Conservation (phyloP, 2,797 vertebrate species). For the Squalus acanthias region DNA sequence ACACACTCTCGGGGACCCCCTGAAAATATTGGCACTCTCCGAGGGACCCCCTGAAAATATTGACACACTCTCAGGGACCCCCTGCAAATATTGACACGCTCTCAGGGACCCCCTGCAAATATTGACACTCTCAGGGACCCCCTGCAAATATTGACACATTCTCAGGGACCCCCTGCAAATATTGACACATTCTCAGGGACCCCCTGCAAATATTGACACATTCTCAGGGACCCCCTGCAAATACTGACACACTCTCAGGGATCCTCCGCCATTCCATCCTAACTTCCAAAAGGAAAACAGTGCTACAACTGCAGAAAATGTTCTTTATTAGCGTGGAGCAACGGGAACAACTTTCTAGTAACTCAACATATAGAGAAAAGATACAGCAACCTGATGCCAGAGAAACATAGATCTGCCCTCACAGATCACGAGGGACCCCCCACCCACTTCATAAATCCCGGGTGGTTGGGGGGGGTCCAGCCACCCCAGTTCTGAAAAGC, state of each 20-base stretch:
- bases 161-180: neutral
- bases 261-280: neutral
- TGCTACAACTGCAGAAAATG: neutral
- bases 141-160: neutral
- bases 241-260: neutral
- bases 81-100: neutral
- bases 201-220: neutral
- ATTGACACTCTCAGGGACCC: neutral
- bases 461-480: neutral
- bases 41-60: neutral
- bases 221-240: neutral
- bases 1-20: neutral
- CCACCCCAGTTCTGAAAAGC: neutral
- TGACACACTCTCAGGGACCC: too few relatives aligned
- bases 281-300: neutral
- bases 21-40: neutral
- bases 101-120: neutral
- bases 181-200: neutral
- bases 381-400: neutral
- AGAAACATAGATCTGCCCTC: neutral
- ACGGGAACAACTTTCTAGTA: neutral
- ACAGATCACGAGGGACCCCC: neutral
- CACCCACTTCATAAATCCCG: neutral
- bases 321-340: neutral
- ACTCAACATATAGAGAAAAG: neutral